A percentile compares a stretch with the other conserved stretches of the same genome.
These are phyloP conservation scores for Palaemon carinicauda DNA, from an alignment of 1,140 invertebrate genomes.

Conservation along the genomic window DNA sequence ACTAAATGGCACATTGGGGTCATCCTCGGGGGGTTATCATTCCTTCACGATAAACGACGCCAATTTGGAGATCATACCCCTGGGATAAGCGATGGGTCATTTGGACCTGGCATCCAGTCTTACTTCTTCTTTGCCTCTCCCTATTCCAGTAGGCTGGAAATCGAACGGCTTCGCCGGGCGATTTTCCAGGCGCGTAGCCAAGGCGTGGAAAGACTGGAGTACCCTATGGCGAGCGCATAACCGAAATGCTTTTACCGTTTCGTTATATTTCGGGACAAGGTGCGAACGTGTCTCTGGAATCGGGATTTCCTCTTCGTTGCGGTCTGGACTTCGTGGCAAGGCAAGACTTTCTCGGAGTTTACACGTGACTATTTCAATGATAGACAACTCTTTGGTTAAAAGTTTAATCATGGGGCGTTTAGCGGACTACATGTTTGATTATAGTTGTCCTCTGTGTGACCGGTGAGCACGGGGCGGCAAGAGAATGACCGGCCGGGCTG, in stretches of 20 bases:
- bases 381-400: constrained; percentile 46
- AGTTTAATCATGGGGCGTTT: constrained; percentile 50
- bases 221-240: no score
- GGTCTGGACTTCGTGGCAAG: not conserved
- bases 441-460: constrained; percentile 52
- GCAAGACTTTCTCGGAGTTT: not conserved
- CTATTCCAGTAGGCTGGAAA: not conserved
- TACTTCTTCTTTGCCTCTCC: not conserved
- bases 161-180: no score
- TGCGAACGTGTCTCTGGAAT: not conserved
- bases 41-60: constrained; percentile 20
- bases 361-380: constrained; percentile 33
- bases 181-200: no score
- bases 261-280: no score
- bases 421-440: constrained; percentile 52
- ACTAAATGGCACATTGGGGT: constrained; percentile 24
- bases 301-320: not conserved
- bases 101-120: not conserved
- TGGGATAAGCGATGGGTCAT: constrained; percentile 3
- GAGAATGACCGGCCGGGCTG: not conserved
- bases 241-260: no score
- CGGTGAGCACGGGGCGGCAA: constrained; percentile 26
- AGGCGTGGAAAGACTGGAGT: no score
- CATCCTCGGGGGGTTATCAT: not conserved
- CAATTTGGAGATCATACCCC: constrained; percentile 36